Evolutionary conservation across 2,888 invertebrate species (phyloP), one percentile per base, ranked within the genome.

Genomic region (Germaria angustata): DNA sequence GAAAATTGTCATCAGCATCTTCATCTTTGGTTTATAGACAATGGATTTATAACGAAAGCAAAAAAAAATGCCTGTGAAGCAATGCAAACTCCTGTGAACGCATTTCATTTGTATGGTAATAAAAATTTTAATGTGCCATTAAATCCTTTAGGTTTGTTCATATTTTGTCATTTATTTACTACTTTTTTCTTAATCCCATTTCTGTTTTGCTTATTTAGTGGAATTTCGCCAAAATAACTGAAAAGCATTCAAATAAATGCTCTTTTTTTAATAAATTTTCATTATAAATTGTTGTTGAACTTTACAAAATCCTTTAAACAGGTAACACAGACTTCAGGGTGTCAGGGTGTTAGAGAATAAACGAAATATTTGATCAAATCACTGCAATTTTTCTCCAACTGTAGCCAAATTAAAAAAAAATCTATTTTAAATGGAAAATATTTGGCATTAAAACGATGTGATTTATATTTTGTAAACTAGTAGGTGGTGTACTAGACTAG

Each of bases 111-210:
- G 79, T 51, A 59, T 71, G 66, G 89, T 87, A 89, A 90, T 90
- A 89, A 90, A 90, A 90, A 89, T 88, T 87, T 89, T 90, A 90
- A 90, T 89, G 89, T 89, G 88, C 89, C 90, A 90, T 90, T 90
- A 90, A 90, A 89, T 89, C 89, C 89, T 89, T 89, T 77, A 68
- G 69, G 69, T 84, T 81, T 71, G 41, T 78, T 77, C 76, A 79
- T 79, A 71, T 78, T 73, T 83, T 78, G 72, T 69, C 69, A 75
- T 80, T 80, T 32, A 63, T 83, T 83, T 39, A 63, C 41, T 32
- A 73, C 20, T 53, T 63, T 77, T 15, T 17, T 61, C 63, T 66
- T 61, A 61, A 63, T 69, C 22, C 41, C 13, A 9, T 20, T 59
- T 1, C 15, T 15, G 15, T 81, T 78, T 72, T 66, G 77, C 65